Evolutionary conservation across 2,888 invertebrate species (phyloP).

Genomic region (Dolichopus griseipennis): DNA sequence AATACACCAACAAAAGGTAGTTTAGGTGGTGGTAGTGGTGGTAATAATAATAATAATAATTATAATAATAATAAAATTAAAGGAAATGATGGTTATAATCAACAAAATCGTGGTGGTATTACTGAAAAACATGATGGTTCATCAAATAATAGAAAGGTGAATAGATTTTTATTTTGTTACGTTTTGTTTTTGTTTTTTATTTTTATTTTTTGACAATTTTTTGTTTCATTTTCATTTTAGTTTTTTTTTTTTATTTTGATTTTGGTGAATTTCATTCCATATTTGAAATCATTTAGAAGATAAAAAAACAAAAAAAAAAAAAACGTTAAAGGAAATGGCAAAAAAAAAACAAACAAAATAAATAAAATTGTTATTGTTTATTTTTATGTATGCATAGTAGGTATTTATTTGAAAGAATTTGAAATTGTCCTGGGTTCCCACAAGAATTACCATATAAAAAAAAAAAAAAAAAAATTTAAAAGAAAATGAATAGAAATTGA

Average conservation of each 20-base stretch:
- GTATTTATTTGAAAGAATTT: too few species aligned
- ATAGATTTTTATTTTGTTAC: slow-evolving; percentile 1
- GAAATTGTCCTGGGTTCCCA: too few species aligned
- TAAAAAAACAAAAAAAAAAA: too few species aligned
- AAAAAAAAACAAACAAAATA: not conserved
- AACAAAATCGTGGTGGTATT: not conserved
- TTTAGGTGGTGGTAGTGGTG: not conserved
- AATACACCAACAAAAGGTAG: slow-evolving; percentile 25
- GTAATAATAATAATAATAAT: too few species aligned
- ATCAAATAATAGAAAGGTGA: slow-evolving; percentile 15
- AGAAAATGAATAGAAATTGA: too few species aligned
- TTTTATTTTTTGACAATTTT: not conserved
- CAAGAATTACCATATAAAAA: too few species aligned
- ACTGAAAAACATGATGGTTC: slow-evolving; percentile 11
- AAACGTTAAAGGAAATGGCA: not conserved
- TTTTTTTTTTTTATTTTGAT: not conserved
- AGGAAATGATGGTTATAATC: slow-evolving; percentile 1
- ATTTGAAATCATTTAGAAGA: not conserved
- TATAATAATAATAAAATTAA: not conserved
- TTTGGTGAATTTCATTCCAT: not conserved
- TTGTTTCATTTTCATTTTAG: not conserved
- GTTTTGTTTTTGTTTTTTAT: not conserved
- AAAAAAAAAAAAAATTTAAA: too few species aligned
- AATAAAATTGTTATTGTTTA: not conserved
- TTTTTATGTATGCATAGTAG: not conserved